Evolutionary conservation across 2,888 invertebrate genomes (phyloP).

Genomic region (Acholoe squamosa): DNA sequence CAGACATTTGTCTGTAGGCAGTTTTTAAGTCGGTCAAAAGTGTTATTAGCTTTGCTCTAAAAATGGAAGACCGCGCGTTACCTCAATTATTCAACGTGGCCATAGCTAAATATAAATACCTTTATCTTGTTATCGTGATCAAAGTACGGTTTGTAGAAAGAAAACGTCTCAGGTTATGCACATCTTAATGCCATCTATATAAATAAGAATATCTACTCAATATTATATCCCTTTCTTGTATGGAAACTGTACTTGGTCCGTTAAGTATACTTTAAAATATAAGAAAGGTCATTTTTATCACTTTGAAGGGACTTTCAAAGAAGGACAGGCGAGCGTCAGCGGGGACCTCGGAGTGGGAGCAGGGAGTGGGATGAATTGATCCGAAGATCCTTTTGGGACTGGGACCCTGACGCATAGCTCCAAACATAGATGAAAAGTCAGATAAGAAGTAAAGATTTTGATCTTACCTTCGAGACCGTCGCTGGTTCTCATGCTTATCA

Average conservation of each 20-base stretch:
- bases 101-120: neutral
- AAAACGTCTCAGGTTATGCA: no score
- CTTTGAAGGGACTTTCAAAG: neutral
- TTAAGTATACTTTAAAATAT: no score
- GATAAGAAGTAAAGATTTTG: constrained; percentile 38
- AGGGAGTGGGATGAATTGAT: neutral
- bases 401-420: no score
- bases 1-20: constrained; percentile 33
- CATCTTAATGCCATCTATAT: no score
- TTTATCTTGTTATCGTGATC: no score
- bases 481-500: constrained; percentile 51
- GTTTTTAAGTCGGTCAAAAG: neutral
- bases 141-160: no score
- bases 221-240: no score
- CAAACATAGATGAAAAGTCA: constrained; percentile 15
- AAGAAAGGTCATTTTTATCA: no score
- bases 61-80: neutral
- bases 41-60: neutral
- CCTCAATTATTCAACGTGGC: neutral
- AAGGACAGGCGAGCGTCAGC: neutral
- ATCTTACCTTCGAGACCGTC: constrained; percentile 54
- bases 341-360: neutral
- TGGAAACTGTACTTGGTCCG: no score
- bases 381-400: neutral
- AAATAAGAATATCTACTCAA: no score